These are phyloP conservation scores for Chanos chanos DNA, from an alignment of 2,797 vertebrate species.

Conservation along the genomic window DNA sequence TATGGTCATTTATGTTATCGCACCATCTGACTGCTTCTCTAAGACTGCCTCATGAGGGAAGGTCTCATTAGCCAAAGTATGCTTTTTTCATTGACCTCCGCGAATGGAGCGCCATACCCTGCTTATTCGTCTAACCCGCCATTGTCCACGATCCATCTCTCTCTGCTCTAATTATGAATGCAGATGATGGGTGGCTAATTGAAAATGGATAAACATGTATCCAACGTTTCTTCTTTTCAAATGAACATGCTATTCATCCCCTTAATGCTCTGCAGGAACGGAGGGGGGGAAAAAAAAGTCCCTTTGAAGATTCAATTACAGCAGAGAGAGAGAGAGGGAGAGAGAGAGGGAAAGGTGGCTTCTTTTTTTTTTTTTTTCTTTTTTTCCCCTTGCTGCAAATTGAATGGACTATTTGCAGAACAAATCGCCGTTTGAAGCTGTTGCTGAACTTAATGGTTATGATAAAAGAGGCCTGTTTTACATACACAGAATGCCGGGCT, in stretches of 20 bases:
- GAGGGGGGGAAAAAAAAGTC: constrained; percentile 57
- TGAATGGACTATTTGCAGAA: constrained; percentile 79
- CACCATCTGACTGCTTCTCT: constrained; percentile 32
- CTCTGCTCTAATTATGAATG: constrained; percentile 56
- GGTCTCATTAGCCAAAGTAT: constrained; percentile 48
- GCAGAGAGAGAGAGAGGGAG: constrained; percentile 65
- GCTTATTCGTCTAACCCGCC: constrained; percentile 40
- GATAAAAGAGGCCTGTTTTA: constrained; percentile 66
- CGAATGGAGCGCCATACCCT: constrained; percentile 42
- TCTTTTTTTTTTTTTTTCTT: too few relatives aligned
- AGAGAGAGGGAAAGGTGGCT: too few relatives aligned
- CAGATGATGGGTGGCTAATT: constrained; percentile 61
- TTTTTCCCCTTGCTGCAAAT: constrained; percentile 64
- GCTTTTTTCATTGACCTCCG: constrained; percentile 41
- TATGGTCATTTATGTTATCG: constrained; percentile 44
- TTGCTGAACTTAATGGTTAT: constrained; percentile 74
- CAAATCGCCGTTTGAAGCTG: constrained; percentile 79
- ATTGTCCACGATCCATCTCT: constrained; percentile 27
- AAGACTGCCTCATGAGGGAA: constrained; percentile 46
- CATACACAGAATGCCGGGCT: constrained; percentile 61
- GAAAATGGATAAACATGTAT: constrained; percentile 71
- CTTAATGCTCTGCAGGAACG: constrained; percentile 39
- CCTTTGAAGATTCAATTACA: constrained; percentile 83
- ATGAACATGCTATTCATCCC: constrained; percentile 72
- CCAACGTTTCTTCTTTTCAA: constrained; percentile 63